phyloP scores from a whole-genome alignment of 1,140 invertebrate species.

The Pinna nobilis region DNA sequence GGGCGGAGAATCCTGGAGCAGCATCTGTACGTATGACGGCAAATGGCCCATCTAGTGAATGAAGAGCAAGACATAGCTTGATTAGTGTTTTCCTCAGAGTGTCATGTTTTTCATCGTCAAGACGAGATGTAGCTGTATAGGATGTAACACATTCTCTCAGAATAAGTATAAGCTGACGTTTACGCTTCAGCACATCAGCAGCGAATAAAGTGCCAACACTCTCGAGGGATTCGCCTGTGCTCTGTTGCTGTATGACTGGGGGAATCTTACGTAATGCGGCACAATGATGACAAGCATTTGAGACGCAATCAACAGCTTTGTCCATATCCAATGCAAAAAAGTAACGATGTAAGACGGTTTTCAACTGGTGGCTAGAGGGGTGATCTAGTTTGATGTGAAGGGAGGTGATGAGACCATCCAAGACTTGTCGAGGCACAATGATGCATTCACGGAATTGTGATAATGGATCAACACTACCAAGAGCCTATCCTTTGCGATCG shows the following conservation, averaged over 20 bases:
- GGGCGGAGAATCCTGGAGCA: constrained; percentile 43
- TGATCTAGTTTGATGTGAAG: constrained; percentile 52
- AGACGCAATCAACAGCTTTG: constrained; percentile 22
- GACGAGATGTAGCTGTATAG: constrained; percentile 15
- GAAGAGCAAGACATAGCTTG: constrained; percentile 19
- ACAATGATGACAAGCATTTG: constrained; percentile 40
- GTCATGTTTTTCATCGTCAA: constrained; percentile 17
- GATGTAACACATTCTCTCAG: constrained; percentile 38
- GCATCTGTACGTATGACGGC: constrained; percentile 42
- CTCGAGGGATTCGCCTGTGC: constrained; percentile 29
- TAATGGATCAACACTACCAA: constrained; percentile 32
- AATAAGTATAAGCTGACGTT: constrained; percentile 33
- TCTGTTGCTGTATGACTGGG: constrained; percentile 17
- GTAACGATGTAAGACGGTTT: constrained; percentile 33
- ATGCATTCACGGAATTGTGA: constrained; percentile 30
- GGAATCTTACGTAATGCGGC: constrained; percentile 31
- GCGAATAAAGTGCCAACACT: constrained; percentile 36
- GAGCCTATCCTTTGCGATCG: constrained; percentile 34
- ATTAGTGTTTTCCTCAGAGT: constrained; percentile 21
- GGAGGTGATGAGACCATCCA: constrained; percentile 46
- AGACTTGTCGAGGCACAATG: constrained; percentile 39
- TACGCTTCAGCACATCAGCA: constrained; percentile 32
- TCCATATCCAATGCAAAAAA: constrained; percentile 45
- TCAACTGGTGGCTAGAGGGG: constrained; percentile 39
- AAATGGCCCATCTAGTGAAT: constrained; percentile 35